Evolutionary conservation across 2,113 vertebrate species (phyloP), one percentile per base, ranked within the genome.

Genomic region (Hylia prasina): DNA sequence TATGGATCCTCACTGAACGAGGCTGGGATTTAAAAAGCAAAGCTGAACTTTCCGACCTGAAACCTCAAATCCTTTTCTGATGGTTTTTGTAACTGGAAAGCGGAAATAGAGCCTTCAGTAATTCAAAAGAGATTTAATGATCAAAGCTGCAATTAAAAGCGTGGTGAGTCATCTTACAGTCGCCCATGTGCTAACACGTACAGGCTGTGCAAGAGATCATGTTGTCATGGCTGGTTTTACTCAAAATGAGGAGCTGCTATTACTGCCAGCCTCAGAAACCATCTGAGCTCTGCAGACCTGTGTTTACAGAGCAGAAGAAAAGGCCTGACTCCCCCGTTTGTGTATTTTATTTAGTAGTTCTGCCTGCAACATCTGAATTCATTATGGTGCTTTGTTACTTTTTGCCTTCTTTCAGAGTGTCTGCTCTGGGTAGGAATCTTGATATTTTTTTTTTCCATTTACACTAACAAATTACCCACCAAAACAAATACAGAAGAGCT

Each of bases 101-200:
- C 3, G 22, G 92, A 93, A 96, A 81, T 56, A 23, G 73, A 70
- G 35, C 61, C 82, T 81, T 65, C 60, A 71, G 92, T 87, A 83
- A 97, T 86, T 87, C 72, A 39, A 75, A 81, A 86, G 89, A 90
- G 88, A 95, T 96, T 90, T 75, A 75, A 57, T 57, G 85, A 93
- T 96, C 95, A 92, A 95, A 96, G 94, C 72, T 94, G 77, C 82
- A 95, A 81, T 92, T 94, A 96, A 42, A 51, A 57, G 60, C 6
- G 9, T 79, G 88, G 86, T 94, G 94, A 97, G 69, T 95, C 94
- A 94, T 79, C 83, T 86, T 17, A 64, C 61, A 89, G 56, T 60
- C 33, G 47, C 44, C 90, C 90, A 53, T 82, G 93, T 87, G 96
- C 72, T 96, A 24, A 80, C 51, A 92, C 31, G 14, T 9, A 22